These are phyloP conservation scores for Microctenopoma steveboyesi DNA, from an alignment of 2,797 vertebrate genomes.

Conservation along the genomic window DNA sequence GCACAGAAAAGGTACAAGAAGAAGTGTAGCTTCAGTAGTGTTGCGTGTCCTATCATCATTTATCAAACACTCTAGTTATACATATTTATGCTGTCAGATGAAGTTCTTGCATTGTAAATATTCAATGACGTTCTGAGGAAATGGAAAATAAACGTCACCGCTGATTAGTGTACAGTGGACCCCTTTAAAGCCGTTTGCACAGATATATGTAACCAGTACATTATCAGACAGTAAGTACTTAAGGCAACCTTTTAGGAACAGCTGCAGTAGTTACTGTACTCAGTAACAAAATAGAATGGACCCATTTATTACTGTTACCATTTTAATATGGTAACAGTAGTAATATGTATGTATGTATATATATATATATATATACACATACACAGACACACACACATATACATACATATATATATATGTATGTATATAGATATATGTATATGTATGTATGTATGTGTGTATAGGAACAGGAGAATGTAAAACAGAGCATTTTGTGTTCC, in stretches of 20 bases:
- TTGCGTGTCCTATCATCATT: conserved; percentile 65
- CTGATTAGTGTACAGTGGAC: conserved; percentile 36
- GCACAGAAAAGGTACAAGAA: conserved; percentile 41
- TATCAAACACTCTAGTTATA: conserved; percentile 59
- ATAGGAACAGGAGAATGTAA: too few species aligned
- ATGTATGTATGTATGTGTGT: too few species aligned
- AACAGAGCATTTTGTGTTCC: too few species aligned
- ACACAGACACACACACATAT: too few species aligned
- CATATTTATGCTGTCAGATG: conserved; percentile 64
- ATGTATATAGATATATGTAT: too few species aligned
- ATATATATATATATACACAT: too few species aligned
- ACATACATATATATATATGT: too few species aligned
- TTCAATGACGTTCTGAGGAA: conserved; percentile 46
- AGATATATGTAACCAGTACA: conserved; percentile 8
- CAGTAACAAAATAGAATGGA: too few species aligned
- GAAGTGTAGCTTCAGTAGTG: conserved; percentile 36
- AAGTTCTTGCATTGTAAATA: conserved; percentile 57
- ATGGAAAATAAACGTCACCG: conserved; percentile 49
- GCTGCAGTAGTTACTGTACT: not conserved
- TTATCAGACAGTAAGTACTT: not conserved
- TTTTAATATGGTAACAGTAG: too few species aligned
- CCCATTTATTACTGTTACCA: too few species aligned
- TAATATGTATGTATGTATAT: too few species aligned
- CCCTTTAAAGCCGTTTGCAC: conserved; percentile 7
- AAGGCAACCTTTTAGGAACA: conserved; percentile 9